Evolutionary conservation across 2,888 invertebrate species (phyloP), one percentile per base, ranked within the genome.

Genomic region (Caenorhabditis sp.): DNA sequence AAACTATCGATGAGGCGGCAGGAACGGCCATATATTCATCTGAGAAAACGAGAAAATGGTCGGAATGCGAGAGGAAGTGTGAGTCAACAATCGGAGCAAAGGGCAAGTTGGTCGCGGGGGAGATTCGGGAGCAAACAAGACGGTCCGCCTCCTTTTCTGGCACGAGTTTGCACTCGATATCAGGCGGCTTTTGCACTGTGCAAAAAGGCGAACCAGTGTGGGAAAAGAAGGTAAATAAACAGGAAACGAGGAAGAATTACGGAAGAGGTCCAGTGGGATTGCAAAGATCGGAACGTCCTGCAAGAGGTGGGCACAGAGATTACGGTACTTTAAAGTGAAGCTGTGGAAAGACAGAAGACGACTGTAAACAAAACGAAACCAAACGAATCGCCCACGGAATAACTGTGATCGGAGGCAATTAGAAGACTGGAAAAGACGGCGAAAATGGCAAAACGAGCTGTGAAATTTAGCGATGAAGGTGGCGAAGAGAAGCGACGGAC

Each of bases 1-100:
- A 71, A 71, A 77, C 77, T 77, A 77, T 71, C 61, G 71, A 66
- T 72, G 77, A 77, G 71, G 77, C 55, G 55, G 63, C 77, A 56
- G 70, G 50, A 63, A 63, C 50, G 56, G 68, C 68, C 77, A 77
- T 77, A 71, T 71, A 77, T 72, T 72, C 77, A 77, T 77, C 77
- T 77, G 71, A n/a, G 41, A 48, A 53, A 30, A 39, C 20, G n/a
- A 13, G 35, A 11, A 26, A 37, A 30, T 24, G 30, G n/a, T 22
- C 24, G 46, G 45, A 26, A 43, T 20, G 17, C 2, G 20, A 32
- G 15, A 17, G 30, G 43, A 41, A 50, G 37, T n/a, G 13, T 13
- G 52, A 35, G 62, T 53, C 55, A 53, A 61, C 20, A 62, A 43
- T 4, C 37, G 43, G 27, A 61, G 13, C 11, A 56, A 62, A 72